phyloP scores from a whole-genome alignment of 2,113 vertebrate genomes.

The Turnix velox region DNA sequence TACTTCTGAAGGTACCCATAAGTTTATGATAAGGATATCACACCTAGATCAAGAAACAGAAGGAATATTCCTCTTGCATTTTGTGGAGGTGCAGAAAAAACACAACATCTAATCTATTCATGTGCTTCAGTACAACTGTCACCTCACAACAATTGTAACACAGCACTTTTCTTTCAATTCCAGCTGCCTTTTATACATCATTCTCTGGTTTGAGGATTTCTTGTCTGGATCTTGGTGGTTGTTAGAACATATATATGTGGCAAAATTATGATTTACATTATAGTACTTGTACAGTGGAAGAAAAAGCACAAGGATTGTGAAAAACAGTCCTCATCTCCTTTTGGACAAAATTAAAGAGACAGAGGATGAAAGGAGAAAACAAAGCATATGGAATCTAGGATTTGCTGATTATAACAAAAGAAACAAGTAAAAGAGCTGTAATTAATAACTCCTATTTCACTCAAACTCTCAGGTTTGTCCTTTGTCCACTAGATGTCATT shows the following conservation, averaged over 20 bases:
- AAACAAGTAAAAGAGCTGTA: not conserved
- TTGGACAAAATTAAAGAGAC: not conserved
- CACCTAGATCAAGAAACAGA: not conserved
- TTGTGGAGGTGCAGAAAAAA: not conserved
- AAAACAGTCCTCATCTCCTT: not conserved
- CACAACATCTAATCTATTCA: not conserved
- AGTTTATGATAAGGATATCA: too few relatives aligned
- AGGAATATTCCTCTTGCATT: not conserved
- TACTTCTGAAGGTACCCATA: too few relatives aligned
- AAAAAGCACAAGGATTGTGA: not conserved
- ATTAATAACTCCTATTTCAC: rapidly evolving
- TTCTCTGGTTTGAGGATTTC: not conserved
- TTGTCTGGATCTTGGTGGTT: not conserved
- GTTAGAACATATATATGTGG: not conserved
- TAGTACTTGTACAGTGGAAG: not conserved
- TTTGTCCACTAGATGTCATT: slow-evolving; percentile 25
- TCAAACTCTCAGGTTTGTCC: not conserved
- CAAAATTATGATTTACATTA: not conserved
- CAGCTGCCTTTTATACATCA: not conserved
- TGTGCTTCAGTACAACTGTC: not conserved
- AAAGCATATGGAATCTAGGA: not conserved
- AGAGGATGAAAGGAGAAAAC: not conserved
- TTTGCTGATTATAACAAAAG: not conserved
- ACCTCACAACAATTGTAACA: not conserved
- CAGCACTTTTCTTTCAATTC: not conserved